These are phyloP conservation scores for Oreochromis mossambicus DNA, from an alignment of 2,797 vertebrate species.

Conservation along the genomic window DNA sequence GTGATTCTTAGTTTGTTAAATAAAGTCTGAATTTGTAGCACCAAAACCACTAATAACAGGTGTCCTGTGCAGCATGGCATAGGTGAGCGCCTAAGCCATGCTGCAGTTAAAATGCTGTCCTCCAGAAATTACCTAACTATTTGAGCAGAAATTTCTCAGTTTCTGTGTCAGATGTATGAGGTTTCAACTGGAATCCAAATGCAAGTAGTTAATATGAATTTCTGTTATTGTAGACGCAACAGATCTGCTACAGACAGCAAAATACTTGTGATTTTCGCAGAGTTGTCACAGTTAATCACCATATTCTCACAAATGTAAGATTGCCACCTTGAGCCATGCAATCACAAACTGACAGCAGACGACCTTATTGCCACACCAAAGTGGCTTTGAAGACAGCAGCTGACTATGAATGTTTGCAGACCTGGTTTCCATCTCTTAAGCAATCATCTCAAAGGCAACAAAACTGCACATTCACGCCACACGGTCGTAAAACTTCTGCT, in stretches of 20 bases:
- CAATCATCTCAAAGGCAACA: neutral
- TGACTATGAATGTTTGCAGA: neutral
- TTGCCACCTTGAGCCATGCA: neutral
- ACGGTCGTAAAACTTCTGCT: accelerated
- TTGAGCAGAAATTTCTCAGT: neutral
- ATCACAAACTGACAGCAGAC: neutral
- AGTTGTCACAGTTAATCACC: neutral
- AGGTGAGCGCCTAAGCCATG: neutral
- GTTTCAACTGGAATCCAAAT: neutral
- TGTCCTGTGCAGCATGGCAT: neutral
- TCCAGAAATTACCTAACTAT: neutral
- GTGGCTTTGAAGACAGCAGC: neutral
- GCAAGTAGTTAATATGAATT: neutral
- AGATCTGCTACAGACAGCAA: neutral
- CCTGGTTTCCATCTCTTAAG: neutral
- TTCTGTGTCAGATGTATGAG: neutral
- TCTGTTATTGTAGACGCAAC: neutral
- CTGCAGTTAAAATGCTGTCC: neutral
- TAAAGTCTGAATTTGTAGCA: neutral
- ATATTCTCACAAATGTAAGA: neutral
- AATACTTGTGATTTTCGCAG: neutral
- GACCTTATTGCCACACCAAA: neutral
- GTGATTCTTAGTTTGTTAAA: neutral
- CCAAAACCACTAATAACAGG: neutral
- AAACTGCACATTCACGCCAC: neutral